Conservation (phyloP, 2,113 vertebrate species). For the Dasyornis broadbenti region DNA sequence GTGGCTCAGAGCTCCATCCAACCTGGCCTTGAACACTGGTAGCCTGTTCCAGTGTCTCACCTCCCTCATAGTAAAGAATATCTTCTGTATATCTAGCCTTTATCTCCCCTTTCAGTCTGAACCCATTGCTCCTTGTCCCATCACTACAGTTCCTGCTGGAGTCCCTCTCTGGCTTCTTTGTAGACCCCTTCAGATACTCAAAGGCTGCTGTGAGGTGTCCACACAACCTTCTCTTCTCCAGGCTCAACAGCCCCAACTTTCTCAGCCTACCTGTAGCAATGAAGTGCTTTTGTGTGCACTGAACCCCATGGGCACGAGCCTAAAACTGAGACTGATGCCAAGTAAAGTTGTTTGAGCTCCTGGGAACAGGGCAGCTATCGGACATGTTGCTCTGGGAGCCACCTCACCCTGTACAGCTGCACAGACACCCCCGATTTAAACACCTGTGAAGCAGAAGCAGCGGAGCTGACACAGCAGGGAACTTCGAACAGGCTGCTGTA, state of each 20-base stretch:
- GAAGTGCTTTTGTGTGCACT: neutral
- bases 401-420: neutral
- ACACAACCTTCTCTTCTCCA: neutral
- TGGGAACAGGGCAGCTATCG: neutral
- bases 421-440: neutral
- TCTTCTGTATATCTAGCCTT: neutral
- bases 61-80: neutral
- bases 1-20: neutral
- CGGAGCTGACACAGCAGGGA: neutral
- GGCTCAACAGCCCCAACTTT: neutral
- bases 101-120: neutral
- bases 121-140: neutral
- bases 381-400: neutral
- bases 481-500: neutral
- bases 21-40: neutral
- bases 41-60: neutral
- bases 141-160: too few species aligned
- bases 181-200: neutral
- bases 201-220: neutral
- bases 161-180: neutral
- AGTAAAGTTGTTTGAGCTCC: neutral
- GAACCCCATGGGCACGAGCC: neutral
- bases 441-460: neutral
- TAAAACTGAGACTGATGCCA: neutral
- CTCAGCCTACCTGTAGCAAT: neutral